A percentile compares a stretch with the other conserved stretches of the same genome.
These are phyloP conservation scores for Hippotragus niger DNA, from an alignment of 2,113 vertebrate species.

Conservation along the genomic window DNA sequence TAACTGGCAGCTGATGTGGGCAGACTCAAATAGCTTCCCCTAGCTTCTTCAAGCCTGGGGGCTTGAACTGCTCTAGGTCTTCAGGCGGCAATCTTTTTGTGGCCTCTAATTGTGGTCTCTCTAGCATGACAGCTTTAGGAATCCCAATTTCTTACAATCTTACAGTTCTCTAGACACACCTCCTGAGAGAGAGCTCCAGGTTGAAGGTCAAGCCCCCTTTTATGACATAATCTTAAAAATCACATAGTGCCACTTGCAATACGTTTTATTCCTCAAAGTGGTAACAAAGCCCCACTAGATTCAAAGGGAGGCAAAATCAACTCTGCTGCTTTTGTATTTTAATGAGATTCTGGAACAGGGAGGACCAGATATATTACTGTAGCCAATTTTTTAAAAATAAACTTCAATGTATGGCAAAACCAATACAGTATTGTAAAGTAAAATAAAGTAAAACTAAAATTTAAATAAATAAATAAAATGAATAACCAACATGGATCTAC, in stretches of 20 bases:
- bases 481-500: background rate
- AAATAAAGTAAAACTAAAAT: too few species aligned
- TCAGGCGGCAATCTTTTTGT: background rate
- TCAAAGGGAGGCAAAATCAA: background rate
- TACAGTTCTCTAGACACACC: background rate
- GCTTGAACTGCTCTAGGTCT: background rate
- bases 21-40: background rate
- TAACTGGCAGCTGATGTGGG: background rate
- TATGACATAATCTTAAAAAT: background rate
- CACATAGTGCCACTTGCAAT: background rate
- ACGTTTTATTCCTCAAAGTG: background rate
- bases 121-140: background rate
- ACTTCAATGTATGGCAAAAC: too few species aligned
- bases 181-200: background rate
- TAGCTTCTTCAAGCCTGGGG: background rate
- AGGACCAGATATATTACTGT: background rate
- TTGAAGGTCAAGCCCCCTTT: background rate
- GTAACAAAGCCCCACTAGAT: background rate
- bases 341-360: background rate
- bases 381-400: background rate
- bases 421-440: too few species aligned
- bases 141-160: background rate
- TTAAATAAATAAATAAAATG: background rate
- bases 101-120: background rate
- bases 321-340: background rate